A percentile compares a stretch with the other conserved stretches of the same genome.
Evolutionary conservation across 2,888 invertebrate genomes (phyloP).

Genomic region (Eupithecia vulgata): DNA sequence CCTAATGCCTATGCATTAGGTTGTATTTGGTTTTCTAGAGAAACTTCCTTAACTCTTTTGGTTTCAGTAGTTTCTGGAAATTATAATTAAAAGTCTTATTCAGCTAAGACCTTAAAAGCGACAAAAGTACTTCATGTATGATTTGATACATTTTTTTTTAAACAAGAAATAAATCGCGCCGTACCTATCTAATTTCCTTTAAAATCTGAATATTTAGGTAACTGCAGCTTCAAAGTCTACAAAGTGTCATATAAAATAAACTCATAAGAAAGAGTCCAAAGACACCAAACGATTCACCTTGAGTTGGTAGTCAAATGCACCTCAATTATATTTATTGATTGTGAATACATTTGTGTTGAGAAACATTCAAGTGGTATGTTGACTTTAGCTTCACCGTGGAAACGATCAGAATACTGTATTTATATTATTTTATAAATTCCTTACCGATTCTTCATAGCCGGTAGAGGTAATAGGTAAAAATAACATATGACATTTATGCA

Average conservation of each 20-base stretch:
- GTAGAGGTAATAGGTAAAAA: too few relatives aligned
- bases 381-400: not conserved
- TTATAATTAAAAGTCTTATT: not conserved
- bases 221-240: not conserved
- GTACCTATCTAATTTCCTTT: not conserved
- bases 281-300: too few relatives aligned
- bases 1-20: too few relatives aligned
- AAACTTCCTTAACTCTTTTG: not conserved
- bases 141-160: not conserved
- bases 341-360: slow-evolving; percentile 8
- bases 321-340: slow-evolving; percentile 26
- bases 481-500: too few relatives aligned
- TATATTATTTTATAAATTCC: not conserved
- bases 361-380: not conserved
- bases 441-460: not conserved
- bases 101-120: not conserved
- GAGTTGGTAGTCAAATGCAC: slow-evolving; percentile 20
- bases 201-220: too few relatives aligned
- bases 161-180: not conserved
- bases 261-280: too few relatives aligned
- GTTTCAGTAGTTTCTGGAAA: not conserved
- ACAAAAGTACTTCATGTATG: too few relatives aligned
- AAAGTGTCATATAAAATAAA: too few relatives aligned
- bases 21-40: not conserved
- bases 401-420: not conserved